These are phyloP conservation scores for Hesperophylax magnus DNA, from an alignment of 1,140 invertebrate genomes.

Conservation along the genomic window DNA sequence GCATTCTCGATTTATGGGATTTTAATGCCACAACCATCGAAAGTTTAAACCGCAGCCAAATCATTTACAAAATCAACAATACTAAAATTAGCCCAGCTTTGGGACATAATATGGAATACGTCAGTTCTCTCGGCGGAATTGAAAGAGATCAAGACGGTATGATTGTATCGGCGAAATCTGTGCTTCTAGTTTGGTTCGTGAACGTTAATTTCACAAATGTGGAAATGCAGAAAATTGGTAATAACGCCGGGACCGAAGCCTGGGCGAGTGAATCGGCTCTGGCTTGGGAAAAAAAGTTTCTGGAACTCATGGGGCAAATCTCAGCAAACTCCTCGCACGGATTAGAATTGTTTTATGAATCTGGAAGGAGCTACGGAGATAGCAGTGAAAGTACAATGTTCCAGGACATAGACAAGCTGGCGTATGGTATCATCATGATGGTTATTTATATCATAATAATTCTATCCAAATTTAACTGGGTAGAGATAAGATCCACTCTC, in stretches of 20 bases:
- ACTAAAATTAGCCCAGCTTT: constrained; percentile 74
- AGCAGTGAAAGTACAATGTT: constrained; percentile 78
- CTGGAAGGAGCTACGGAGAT: constrained; percentile 83
- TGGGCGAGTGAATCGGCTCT: constrained; percentile 77
- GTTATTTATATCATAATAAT: constrained; percentile 82
- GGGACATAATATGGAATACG: constrained; percentile 77
- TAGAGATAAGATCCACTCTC: constrained; percentile 79
- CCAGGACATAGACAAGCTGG: constrained; percentile 80
- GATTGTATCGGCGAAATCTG: constrained; percentile 75
- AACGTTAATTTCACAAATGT: constrained; percentile 78
- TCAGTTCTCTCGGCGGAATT: constrained; percentile 76
- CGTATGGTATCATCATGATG: constrained; percentile 79
- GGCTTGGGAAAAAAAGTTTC: constrained; percentile 73
- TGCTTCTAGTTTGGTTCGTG: constrained; percentile 76
- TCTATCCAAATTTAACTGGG: constrained; percentile 81
- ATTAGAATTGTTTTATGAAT: constrained; percentile 72
- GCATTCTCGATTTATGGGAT: constrained; percentile 81
- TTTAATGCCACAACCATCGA: constrained; percentile 72
- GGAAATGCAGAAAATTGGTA: constrained; percentile 76
- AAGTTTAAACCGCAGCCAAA: constrained; percentile 73
- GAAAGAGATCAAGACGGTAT: constrained; percentile 72
- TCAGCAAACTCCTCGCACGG: constrained; percentile 64
- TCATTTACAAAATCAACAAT: constrained; percentile 75
- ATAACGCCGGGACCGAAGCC: constrained; percentile 80
- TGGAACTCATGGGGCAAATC: constrained; percentile 70